phyloP scores from a whole-genome alignment of 2,113 vertebrate genomes.

The Oncorhynchus clarkii region DNA sequence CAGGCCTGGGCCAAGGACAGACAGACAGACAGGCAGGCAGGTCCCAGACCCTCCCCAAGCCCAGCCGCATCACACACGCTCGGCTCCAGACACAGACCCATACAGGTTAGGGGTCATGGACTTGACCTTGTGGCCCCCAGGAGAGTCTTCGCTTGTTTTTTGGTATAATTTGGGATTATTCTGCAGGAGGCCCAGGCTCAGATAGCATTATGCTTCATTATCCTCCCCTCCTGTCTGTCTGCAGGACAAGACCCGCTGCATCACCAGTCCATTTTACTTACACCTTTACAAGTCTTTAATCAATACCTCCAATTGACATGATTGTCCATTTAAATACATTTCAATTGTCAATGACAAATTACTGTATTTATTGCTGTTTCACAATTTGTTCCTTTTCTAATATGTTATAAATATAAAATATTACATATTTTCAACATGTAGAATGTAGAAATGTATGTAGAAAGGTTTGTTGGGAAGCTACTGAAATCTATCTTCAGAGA shows the following conservation, averaged over 20 bases:
- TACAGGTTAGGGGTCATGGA: slow-evolving; percentile 74
- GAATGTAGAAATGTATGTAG: neutral
- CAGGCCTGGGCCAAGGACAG: slow-evolving; percentile 55
- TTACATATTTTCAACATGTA: neutral
- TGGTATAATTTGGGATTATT: slow-evolving; percentile 74
- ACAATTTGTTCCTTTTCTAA: neutral
- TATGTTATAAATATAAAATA: neutral
- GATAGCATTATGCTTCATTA: slow-evolving; percentile 68
- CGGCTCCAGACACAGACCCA: slow-evolving; percentile 64
- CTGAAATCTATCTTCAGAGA: too few relatives aligned
- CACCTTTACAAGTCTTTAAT: slow-evolving; percentile 58
- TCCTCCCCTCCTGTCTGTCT: slow-evolving; percentile 46
- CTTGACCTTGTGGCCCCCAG: slow-evolving; percentile 76
- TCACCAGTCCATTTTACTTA: slow-evolving; percentile 59
- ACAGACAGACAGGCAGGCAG: slow-evolving; percentile 57
- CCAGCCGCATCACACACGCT: slow-evolving; percentile 13
- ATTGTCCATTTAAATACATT: slow-evolving; percentile 57
- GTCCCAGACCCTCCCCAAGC: slow-evolving; percentile 44
- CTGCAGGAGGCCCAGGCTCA: slow-evolving; percentile 59
- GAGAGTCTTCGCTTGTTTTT: slow-evolving; percentile 69
- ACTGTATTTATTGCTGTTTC: neutral
- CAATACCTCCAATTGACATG: slow-evolving; percentile 61
- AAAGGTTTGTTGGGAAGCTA: neutral
- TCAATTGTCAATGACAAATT: slow-evolving; percentile 28
- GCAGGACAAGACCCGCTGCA: slow-evolving; percentile 37